phyloP scores from a whole-genome alignment of 2,888 invertebrate species.

The Agrotis segetum region DNA sequence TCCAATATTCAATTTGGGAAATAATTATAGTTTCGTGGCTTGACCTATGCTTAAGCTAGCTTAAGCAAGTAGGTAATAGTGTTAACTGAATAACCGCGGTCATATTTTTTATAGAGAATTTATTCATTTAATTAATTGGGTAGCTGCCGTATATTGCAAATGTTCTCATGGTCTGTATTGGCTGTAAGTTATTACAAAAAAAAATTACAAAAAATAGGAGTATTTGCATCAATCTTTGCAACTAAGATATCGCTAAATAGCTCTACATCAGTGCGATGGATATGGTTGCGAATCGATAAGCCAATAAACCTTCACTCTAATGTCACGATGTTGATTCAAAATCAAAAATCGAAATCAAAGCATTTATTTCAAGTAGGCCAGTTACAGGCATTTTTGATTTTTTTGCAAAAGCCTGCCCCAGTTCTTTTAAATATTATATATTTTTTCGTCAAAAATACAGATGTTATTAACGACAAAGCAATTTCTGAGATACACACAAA shows the following conservation, averaged over 20 bases:
- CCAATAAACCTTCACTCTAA: neutral
- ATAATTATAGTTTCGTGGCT: slow-evolving; percentile 26
- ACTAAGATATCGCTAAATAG: neutral
- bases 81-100: slow-evolving; percentile 25
- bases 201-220: neutral
- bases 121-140: slow-evolving; percentile 48
- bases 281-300: neutral
- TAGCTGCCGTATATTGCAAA: slow-evolving; percentile 28
- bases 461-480: slow-evolving; percentile 2
- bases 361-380: no score
- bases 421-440: no score
- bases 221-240: neutral
- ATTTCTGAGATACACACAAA: neutral
- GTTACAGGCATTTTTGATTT: no score
- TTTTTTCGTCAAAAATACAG: neutral
- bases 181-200: slow-evolving; percentile 4
- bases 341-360: no score
- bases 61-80: slow-evolving; percentile 24
- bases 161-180: slow-evolving; percentile 32
- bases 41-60: slow-evolving; percentile 19
- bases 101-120: slow-evolving; percentile 43
- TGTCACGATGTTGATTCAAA: neutral
- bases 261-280: neutral
- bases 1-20: slow-evolving; percentile 36
- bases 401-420: no score